Evolutionary conservation across 2,888 invertebrate species (phyloP), one percentile per base, ranked within the genome.

Genomic region (Microchrysa polita): DNA sequence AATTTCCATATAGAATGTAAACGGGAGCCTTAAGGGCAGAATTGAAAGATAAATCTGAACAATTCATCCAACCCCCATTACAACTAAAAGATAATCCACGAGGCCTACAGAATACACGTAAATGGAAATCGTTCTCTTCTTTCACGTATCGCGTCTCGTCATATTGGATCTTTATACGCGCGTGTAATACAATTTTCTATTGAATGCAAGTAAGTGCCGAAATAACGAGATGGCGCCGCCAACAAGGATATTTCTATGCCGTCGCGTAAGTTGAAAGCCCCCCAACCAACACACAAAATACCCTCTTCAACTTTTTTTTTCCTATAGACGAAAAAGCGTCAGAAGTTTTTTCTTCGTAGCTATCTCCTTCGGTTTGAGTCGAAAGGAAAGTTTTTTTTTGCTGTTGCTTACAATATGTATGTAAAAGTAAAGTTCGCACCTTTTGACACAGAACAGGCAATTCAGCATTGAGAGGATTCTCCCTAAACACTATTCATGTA

Each of bases 1-100:
- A 74, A 74, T 74, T 74, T 74, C 67, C 67, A 74, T 74, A 69
- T 67, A 63, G 61, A 74, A 61, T 67, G 60, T 34, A 60, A 59
- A 55, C 67, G 52, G n/a, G 42, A 20, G 55, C 18, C 69, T 34
- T 42, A 40, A 57, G 40, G n/a, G 67, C 67, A 67, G 34, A 55
- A 57, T n/a, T 7, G 48, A 10, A 27, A 44, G 48, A 12, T 44
- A 14, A 44, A 23, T 40, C 34, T 34, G 23, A 61, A 42, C 55
- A 20, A 34, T 40, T 27, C 55, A 9, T 16, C 12, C n/a, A n/a
- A n/a, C n/a, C n/a, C 40, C 22, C 57, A 69, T 40, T 57, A 57
- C 57, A 42, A 57, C 40, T 20, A 40, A 40, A 55, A 67, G 16
- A 40, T 10, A 55, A 57, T 55, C 57, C 57, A 34, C 57, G 42